Evolutionary conservation across 2,797 vertebrate species (phyloP).

Genomic region (Pachyuromys duprasi): DNA sequence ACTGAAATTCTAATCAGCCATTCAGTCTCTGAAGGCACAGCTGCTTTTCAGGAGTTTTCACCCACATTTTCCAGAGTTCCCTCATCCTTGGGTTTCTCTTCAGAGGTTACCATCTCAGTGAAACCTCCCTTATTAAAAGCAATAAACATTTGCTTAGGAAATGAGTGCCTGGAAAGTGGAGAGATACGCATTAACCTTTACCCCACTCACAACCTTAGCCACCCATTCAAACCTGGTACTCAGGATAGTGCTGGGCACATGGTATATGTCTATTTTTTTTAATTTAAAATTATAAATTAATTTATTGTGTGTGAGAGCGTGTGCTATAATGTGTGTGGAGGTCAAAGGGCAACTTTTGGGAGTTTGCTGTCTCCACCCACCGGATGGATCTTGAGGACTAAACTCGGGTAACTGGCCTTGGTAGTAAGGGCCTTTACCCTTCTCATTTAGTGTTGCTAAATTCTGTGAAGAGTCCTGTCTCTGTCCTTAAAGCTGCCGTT

Average conservation of each 20-base stretch:
- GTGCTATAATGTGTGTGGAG: neutral
- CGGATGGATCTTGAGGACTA: neutral
- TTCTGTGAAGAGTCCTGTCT: neutral
- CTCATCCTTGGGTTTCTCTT: neutral
- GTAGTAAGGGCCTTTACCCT: neutral
- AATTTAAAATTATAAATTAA: neutral
- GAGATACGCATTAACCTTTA: neutral
- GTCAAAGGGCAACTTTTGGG: neutral
- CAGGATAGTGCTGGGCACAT: neutral
- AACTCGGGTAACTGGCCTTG: neutral
- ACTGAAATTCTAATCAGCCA: neutral
- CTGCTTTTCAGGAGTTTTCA: neutral
- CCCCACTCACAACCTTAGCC: neutral
- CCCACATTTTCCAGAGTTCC: neutral
- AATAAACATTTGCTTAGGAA: constrained; percentile 9
- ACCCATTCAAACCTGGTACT: neutral
- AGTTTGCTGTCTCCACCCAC: neutral
- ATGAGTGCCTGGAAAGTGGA: neutral
- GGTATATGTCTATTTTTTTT: neutral
- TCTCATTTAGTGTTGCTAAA: neutral
- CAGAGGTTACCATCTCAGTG: neutral
- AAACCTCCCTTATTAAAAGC: neutral
- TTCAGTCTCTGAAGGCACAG: neutral
- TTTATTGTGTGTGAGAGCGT: neutral
- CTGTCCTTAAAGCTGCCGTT: neutral